Evolutionary conservation across 2,113 vertebrate species (phyloP), one percentile per base, ranked within the genome.

Genomic region (Apus apus): DNA sequence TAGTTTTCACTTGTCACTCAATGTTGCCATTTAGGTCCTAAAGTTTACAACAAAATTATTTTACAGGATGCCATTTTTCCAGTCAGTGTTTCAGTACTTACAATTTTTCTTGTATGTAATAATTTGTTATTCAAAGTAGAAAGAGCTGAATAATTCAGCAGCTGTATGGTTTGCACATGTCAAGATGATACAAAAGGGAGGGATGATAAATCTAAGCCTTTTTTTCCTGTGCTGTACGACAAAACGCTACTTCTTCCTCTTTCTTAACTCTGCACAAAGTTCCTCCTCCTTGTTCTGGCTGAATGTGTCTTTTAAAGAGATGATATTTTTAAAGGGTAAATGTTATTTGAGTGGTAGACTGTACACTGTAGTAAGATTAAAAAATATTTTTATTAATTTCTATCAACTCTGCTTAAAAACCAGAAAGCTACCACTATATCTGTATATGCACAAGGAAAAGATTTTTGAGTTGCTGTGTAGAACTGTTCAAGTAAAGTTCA

Each of bases 61-160:
- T 90, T 75, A 38, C 34, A 83, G 70, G 73, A 64, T 81, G 36
- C 40, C 32, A 3, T 57, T 94, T 62, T 94, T 72, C 40, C n/a
- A 29, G 2, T 79, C n/a, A 43, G 4, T 14, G 20, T 72, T 89
- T 85, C 50, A 54, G 58, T 58, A 50, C 40, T 91, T 78, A 30
- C 30, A 0, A 57, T 40, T 78, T 79, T 87, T 76, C 45, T 16
- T 89, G 21, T 4, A 0, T 61, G 66, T 32, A 50, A 62, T 80
- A 36, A 5, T 54, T 91, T 81, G 38, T 68, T 92, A 78, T 87
- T 93, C 53, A 17, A 13, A 87, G 84, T 65, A 71, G 34, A 70
- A 95, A 45, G 76, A 90, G 45, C 60, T 92, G 95, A 92, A 94
- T 95, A 93, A 93, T 96, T 90, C 80, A 92, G 83, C 76, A 81